Conservation (phyloP, 2,797 vertebrate species). For the Sebastes vulpes region DNA sequence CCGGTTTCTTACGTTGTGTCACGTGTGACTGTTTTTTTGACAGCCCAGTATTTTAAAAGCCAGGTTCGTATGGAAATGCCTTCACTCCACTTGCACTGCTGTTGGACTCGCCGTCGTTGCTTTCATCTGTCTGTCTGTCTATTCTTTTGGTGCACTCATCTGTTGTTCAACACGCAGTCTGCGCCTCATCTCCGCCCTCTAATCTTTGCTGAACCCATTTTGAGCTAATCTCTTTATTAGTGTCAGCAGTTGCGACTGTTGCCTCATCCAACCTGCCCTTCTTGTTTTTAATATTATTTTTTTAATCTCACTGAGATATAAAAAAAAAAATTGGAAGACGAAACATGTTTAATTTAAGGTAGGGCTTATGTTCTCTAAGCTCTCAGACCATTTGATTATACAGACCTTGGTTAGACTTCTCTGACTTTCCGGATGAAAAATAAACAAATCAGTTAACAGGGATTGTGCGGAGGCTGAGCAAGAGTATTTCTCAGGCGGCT, state of each 20-base stretch:
- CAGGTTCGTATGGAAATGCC: constrained; percentile 99
- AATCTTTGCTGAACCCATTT: constrained; percentile 45
- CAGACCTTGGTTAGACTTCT: neutral
- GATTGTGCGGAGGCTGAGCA: neutral
- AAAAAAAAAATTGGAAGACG: neutral
- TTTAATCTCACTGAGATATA: neutral
- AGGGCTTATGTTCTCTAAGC: constrained; percentile 1
- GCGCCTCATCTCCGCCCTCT: constrained; percentile 76
- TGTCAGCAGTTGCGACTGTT: constrained; percentile 47
- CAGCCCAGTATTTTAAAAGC: constrained; percentile 99
- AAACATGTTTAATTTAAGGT: neutral
- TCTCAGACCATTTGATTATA: neutral
- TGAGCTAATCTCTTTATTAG: constrained; percentile 40
- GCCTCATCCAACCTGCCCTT: constrained; percentile 55
- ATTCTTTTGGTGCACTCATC: constrained; percentile 84
- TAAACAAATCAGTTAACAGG: neutral
- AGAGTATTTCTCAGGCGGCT: neutral
- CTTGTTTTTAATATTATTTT: neutral
- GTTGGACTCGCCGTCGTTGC: constrained; percentile 99
- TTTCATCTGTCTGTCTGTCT: constrained; percentile 94
- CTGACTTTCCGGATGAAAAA: neutral
- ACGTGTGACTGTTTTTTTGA: constrained; percentile 99
- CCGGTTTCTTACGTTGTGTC: constrained; percentile 99
- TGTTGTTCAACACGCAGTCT: constrained; percentile 77
- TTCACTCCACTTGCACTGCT: constrained; percentile 99